Conservation (phyloP, 2,113 vertebrate genomes). For the Anguilla japonica region DNA sequence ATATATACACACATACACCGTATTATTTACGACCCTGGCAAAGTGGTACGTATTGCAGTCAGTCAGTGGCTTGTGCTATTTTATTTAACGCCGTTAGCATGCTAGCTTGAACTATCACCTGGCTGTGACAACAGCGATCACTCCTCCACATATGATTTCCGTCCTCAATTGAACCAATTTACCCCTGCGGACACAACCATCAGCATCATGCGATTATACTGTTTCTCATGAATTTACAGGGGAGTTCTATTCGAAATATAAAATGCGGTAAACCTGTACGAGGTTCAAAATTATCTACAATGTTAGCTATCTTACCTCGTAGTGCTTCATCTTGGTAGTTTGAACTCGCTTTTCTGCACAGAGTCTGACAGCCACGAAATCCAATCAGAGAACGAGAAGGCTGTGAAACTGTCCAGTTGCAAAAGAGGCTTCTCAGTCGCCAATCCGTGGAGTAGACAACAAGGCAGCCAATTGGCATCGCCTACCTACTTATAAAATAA, state of each 20-base stretch:
- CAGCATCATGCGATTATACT: not conserved
- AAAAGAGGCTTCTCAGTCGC: not conserved
- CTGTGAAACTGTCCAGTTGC: not conserved
- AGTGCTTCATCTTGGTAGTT: slow-evolving; percentile 75
- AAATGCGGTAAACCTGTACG: slow-evolving; percentile 30
- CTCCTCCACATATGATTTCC: not conserved
- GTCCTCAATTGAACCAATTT: not conserved
- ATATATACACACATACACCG: too few relatives aligned
- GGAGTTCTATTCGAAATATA: slow-evolving; percentile 21
- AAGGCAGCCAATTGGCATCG: slow-evolving; percentile 13
- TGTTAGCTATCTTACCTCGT: slow-evolving; percentile 67
- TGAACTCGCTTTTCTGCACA: slow-evolving; percentile 49
- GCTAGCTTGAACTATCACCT: not conserved
- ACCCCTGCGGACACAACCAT: not conserved
- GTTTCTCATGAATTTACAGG: not conserved
- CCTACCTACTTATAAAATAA: not conserved
- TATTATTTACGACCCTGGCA: not conserved
- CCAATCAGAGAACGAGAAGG: slow-evolving; percentile 55
- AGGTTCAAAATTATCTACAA: slow-evolving; percentile 15
- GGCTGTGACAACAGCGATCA: not conserved
- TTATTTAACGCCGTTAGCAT: not conserved
- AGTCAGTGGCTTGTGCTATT: not conserved
- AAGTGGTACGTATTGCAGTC: not conserved
- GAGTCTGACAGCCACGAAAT: slow-evolving; percentile 44
- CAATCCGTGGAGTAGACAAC: not conserved